Evolutionary conservation across 1,140 invertebrate genomes (phyloP), one percentile per base, ranked within the genome.

Genomic region (Drosophila watanabei): DNA sequence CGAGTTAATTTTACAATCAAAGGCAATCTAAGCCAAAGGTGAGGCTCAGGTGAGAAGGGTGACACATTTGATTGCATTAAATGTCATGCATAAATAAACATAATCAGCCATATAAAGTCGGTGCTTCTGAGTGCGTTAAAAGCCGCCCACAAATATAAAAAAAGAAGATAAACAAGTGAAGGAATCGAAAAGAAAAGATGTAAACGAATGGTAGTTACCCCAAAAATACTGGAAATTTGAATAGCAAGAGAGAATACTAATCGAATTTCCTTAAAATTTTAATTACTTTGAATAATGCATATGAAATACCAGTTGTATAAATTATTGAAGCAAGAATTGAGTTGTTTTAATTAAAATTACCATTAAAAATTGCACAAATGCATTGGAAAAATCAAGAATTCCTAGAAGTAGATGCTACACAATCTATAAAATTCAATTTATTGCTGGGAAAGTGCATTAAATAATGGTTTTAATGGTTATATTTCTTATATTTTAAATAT

Each of bases 11-110:
- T 84, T 75, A 81, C 80, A 85, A 85, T 88, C 78, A 85, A 75
- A 75, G 48, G 65, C 54, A 69, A 73, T 72, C 63, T 51, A 54
- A 64, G 57, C 65, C 41, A 35, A 57, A 58, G 60, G 66, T 60
- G 71, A 24, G 24, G 28, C 13, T 5, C 63, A 5, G 33, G 14
- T 49, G 28, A 33, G 52, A 41, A 46, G 32, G 66, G 59, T 33
- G 60, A 63, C 61, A 70, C 51, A 66, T 66, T 89, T 88, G 85
- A 88, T 89, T 88, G 85, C 85, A 89, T 88, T 89, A 88, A 89
- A 75, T 89, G 78, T 63, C 43, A 58, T 83, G 85, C 85, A 88
- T 88, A 89, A 89, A 89, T 88, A 88, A 88, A 89, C 81, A 89
- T 88, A 88, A 89, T 88, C 86, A 79, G 75, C 57, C 79, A 63